Conservation (phyloP, 2,888 invertebrate genomes). For the Mylabris sibirica region DNA sequence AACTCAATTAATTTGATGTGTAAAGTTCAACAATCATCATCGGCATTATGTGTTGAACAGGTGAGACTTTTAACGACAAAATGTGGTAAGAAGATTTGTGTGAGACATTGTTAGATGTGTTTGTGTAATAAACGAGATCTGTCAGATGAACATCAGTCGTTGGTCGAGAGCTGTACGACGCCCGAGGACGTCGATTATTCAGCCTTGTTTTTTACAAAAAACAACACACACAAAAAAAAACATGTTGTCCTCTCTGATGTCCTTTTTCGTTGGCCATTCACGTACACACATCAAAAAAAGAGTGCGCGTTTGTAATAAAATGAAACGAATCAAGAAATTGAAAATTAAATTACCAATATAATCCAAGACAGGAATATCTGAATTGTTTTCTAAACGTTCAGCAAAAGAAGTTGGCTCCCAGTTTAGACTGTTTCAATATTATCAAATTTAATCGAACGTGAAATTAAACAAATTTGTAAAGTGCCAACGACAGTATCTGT, state of each 20-base stretch:
- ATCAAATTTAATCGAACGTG: constrained; percentile 10
- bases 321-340: background rate
- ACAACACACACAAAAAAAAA: too few species aligned
- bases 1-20: background rate
- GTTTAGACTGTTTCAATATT: background rate
- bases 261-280: background rate
- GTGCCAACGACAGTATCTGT: constrained; percentile 3
- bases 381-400: background rate
- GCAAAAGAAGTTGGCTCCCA: background rate
- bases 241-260: background rate
- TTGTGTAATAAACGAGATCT: constrained; percentile 23
- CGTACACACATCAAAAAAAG: background rate
- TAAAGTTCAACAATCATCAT: background rate
- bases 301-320: too few species aligned
- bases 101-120: background rate
- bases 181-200: constrained; percentile 19
- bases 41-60: background rate
- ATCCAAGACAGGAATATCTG: background rate
- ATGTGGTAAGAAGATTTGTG: background rate
- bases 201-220: background rate
- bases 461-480: constrained; percentile 12
- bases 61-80: background rate
- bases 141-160: constrained; percentile 16
- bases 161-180: background rate
- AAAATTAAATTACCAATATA: constrained; percentile 1